Base-by-base conservation (phyloP, 2,113 vertebrate genomes). In the Macquaria ambigua region DNA sequence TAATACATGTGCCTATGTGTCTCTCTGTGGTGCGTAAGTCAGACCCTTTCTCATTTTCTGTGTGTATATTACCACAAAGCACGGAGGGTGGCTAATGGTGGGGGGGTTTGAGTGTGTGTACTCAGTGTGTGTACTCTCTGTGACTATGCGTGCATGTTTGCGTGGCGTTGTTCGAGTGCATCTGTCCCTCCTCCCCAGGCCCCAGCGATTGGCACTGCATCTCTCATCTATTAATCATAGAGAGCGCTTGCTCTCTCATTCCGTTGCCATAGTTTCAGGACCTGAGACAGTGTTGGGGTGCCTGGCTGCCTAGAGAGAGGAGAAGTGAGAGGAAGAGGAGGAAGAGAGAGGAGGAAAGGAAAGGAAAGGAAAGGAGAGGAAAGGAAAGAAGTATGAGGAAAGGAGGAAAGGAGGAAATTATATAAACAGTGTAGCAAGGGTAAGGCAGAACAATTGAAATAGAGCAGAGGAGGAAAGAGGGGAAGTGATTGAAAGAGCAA, bases 171-270 rank as follows among this genome's bases (percentile, higher is more conserved):
- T 91, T 92, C 58, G 83, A 93, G 90, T 93, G 92, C 92, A 95
- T 94, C 93, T 94, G 93, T 95, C 95, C 94, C 93, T 93, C 92
- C 90, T 95, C 94, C 92, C 94, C 92, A 83, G 96, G 96, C 96
- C 96, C 95, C 80, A 74, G 94, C 96, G 96, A 96, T 96, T 96
- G 97, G 97, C 95, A 64, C 96, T 91, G 96, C 95, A 94, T 96
- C 96, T 96, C 97, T 99, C 97, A 99, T 99, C 98, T 98, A 98
- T 99, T 99, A 99, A 99, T 99, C 98, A 99, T 99, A 96, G 96
- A 95, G 88, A 92, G 92, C 89, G 96, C 94, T 97, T 97, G 96
- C 97, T 98, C 97, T 97, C 97, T 97, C 96, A 97, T 97, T 97
- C 97, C 73, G 98, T 99, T 99, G 97, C 98, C 97, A 99, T 99